Conservation (phyloP, 2,113 vertebrate genomes). For the Hippocampus comes region DNA sequence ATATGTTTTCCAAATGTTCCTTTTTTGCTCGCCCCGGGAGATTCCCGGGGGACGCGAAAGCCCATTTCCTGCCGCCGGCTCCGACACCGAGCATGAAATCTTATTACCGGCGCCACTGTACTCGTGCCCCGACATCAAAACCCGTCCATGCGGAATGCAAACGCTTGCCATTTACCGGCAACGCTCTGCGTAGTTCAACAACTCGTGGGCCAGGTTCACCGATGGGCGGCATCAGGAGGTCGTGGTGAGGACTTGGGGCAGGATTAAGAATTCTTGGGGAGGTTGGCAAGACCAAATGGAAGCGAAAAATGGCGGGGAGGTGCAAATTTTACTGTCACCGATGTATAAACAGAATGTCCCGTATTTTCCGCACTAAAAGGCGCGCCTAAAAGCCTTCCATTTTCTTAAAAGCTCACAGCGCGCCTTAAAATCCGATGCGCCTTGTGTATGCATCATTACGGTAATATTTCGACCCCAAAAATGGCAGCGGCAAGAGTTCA, state of each 20-base stretch:
- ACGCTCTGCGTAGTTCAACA: conserved; percentile 29
- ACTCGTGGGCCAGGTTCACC: conserved; percentile 36
- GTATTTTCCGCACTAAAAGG: too few relatives aligned
- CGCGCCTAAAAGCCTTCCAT: too few relatives aligned
- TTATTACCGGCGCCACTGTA: conserved; percentile 65
- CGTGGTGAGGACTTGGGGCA: neutral
- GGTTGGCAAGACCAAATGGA: neutral
- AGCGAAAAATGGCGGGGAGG: neutral
- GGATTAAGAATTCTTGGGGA: neutral
- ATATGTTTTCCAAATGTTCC: conserved; percentile 64
- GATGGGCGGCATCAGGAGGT: conserved; percentile 33
- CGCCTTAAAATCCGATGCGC: too few relatives aligned
- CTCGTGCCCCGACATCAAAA: conserved; percentile 65
- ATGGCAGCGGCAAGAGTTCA: too few relatives aligned
- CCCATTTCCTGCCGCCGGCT: conserved; percentile 62
- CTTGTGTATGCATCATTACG: too few relatives aligned
- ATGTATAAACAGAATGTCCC: too few relatives aligned
- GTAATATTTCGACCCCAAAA: too few relatives aligned
- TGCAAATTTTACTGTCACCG: neutral
- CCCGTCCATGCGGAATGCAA: conserved; percentile 54
- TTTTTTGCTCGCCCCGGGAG: conserved; percentile 49
- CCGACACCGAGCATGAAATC: conserved; percentile 68
- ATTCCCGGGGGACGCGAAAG: conserved; percentile 61
- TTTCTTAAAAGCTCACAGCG: too few relatives aligned
- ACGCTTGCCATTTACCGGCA: conserved; percentile 49